Percentiles rank a stretch among this genome's conserved stretches.
Conservation (phyloP, 1,140 invertebrate genomes). For the Macrobrachium rosenbergii region DNA sequence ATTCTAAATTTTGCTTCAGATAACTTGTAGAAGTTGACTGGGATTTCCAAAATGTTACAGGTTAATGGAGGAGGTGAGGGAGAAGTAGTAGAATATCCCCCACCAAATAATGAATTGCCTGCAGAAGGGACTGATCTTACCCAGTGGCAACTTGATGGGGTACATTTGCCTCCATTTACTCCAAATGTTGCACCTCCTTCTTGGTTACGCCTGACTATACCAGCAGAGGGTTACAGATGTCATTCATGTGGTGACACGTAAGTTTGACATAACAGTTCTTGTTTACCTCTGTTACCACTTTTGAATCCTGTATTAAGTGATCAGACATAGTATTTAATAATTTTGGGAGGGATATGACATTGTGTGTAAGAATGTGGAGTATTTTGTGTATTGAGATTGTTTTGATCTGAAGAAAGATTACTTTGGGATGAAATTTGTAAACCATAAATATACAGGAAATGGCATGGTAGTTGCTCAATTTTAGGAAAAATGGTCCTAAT, state of each 20-base stretch:
- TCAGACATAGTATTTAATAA: too few species aligned
- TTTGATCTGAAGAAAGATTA: too few species aligned
- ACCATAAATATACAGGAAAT: too few species aligned
- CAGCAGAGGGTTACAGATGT: constrained; percentile 64
- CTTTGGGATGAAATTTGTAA: too few species aligned
- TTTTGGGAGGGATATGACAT: too few species aligned
- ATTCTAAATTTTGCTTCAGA: neutral
- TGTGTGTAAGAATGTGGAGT: too few species aligned
- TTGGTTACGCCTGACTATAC: constrained; percentile 65
- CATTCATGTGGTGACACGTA: constrained; percentile 65
- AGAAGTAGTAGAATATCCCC: constrained; percentile 61
- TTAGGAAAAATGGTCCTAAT: too few species aligned
- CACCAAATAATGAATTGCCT: constrained; percentile 54
- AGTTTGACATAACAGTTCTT: constrained; percentile 17
- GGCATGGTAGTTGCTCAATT: too few species aligned
- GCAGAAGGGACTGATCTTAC: constrained; percentile 47
- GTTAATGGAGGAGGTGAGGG: constrained; percentile 49
- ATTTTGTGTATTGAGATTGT: too few species aligned
- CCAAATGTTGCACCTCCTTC: constrained; percentile 58
- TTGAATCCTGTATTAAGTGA: too few species aligned
- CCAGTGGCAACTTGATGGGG: constrained; percentile 63
- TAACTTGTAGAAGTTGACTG: neutral
- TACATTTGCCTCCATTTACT: constrained; percentile 57
- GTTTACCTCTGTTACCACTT: neutral
- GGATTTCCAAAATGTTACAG: neutral